Base-by-base conservation (phyloP, 1,140 invertebrate genomes). In the Riptortus pedestris region DNA sequence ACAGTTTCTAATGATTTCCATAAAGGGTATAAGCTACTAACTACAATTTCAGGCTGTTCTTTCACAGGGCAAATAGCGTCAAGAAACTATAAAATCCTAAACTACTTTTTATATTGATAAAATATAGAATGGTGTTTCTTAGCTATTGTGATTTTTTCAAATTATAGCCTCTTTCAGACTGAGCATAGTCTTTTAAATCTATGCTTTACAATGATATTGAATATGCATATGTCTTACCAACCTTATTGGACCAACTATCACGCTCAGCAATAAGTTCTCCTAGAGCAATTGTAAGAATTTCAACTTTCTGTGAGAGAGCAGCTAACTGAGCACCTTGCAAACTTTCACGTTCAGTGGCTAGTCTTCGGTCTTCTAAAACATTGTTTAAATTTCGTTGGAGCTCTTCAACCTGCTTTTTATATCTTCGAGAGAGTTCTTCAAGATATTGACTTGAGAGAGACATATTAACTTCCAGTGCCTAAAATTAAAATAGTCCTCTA, bases 351-450 rank as follows among this genome's bases (percentile, higher is more conserved):
- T 90, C 87, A 60, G 85, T 82, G 31, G 81, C 80, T 67, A 83
- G 83, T 43, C 80, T 80, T 69, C 90, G 85, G 66, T 91, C 88
- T 48, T 82, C 84, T 73, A 91, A 79, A 20, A 84, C 82, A 26
- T 64, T 64, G 1, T 78, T 75, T 47, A 91, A 80, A 0, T 90
- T 91, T 66, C 88, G 86, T 69, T 93, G 88, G 63, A 95, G 90
- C 72, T 97, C 93, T 74, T 98, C 94, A 29, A 94, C 91, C 78
- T 98, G 94, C 66, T 91, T 91, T 69, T 96, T 95, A 74, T 97
- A 98, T 47, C 93, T 80, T 38, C 88, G 83, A 74, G 91, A 96
- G 52, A 98, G 74, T 73, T 98, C 93, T 74, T 97, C 93, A 55
- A 98, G 77, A 75, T 98, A 98, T 71, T 96, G 91, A 65, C 89